These are phyloP conservation scores for Xenopus petersii DNA, from an alignment of 2,797 vertebrate species.

Conservation along the genomic window DNA sequence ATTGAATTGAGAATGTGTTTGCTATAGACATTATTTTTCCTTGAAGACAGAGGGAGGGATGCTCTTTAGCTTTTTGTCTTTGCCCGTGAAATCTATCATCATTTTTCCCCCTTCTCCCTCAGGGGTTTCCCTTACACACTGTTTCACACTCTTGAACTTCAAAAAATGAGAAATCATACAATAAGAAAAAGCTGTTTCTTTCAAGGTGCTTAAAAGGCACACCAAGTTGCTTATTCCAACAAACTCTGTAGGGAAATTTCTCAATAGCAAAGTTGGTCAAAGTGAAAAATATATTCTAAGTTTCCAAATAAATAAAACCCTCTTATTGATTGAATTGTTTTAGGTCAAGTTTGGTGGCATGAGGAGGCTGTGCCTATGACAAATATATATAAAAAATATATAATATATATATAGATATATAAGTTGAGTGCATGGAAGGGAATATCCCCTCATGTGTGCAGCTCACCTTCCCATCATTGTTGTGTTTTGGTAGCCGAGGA, in stretches of 20 bases:
- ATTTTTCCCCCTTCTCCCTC: not conserved
- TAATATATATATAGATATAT: not conserved
- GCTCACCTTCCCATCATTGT: slow-evolving; percentile 7
- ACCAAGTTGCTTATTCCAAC: too few species aligned
- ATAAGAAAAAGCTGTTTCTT: too few species aligned
- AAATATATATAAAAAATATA: not conserved
- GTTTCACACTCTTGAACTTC: too few species aligned
- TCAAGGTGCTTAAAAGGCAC: too few species aligned
- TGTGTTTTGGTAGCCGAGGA: too few species aligned
- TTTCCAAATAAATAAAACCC: not conserved
- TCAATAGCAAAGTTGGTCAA: too few species aligned
- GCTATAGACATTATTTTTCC: slow-evolving; percentile 28
- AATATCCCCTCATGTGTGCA: slow-evolving; percentile 9
- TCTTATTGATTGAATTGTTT: slow-evolving; percentile 2
- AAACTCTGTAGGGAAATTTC: too few species aligned
- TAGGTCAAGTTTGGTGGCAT: not conserved
- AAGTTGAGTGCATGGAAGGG: slow-evolving; percentile 4
- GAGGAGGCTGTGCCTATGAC: not conserved
- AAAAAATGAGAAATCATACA: too few species aligned
- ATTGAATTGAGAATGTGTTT: slow-evolving; percentile 41
- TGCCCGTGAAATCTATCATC: slow-evolving; percentile 11
- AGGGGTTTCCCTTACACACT: too few species aligned
- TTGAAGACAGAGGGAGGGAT: slow-evolving; percentile 21
- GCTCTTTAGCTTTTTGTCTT: slow-evolving; percentile 10
- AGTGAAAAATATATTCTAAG: slow-evolving; percentile 22